Percentiles rank a stretch among this genome's conserved stretches.
Conservation (phyloP, 2,113 vertebrate genomes). For the Pseudopipra pipra region DNA sequence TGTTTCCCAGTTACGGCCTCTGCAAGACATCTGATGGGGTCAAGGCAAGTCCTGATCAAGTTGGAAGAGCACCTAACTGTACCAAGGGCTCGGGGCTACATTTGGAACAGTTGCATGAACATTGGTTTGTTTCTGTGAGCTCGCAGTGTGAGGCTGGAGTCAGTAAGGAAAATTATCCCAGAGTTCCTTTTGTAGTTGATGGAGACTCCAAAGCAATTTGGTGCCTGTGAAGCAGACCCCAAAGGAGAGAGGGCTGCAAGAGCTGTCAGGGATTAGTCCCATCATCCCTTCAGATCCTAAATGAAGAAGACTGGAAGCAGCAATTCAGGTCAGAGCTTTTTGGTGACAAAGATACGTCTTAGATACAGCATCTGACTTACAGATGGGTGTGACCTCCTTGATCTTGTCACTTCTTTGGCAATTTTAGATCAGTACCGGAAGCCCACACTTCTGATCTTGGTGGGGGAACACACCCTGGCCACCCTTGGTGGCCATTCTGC, state of each 20-base stretch:
- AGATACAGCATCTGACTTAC: neutral
- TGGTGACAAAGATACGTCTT: neutral
- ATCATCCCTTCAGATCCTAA: neutral
- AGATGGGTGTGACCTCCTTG: neutral
- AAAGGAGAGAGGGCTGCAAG: neutral
- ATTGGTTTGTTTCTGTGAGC: neutral
- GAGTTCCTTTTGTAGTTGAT: neutral
- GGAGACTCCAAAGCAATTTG: neutral
- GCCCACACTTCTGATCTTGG: neutral
- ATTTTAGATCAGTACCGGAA: neutral
- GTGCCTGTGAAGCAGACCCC: neutral
- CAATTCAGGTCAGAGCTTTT: neutral
- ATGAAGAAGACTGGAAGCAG: neutral
- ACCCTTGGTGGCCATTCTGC: neutral
- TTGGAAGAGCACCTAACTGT: neutral
- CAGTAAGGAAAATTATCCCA: neutral
- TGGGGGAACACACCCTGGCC: no score
- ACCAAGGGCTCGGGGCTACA: neutral
- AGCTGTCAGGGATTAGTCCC: neutral
- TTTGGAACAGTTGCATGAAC: neutral
- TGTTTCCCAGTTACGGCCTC: neutral
- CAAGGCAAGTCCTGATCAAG: neutral
- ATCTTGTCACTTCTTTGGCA: neutral
- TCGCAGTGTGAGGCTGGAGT: neutral
- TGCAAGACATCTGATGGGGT: neutral